A percentile compares a stretch with the other conserved stretches of the same genome.
Conservation (phyloP, 2,888 invertebrate genomes). For the Mesoligia furuncula region DNA sequence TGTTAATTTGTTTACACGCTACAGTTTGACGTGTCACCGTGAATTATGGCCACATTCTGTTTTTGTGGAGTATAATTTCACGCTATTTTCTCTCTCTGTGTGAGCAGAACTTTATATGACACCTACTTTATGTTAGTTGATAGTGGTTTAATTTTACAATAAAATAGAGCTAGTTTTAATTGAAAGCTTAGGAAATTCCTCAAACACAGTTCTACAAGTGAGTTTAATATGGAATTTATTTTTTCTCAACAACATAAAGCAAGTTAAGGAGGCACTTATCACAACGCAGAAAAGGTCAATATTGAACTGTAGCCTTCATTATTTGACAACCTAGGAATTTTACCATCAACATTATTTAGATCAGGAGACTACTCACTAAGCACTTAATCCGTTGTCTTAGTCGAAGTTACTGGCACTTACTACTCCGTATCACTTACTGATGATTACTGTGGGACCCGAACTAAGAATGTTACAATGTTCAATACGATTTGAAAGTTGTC, state of each 20-base stretch:
- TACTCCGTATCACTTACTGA: too few relatives aligned
- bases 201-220: too few relatives aligned
- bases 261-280: not conserved
- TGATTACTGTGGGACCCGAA: too few relatives aligned
- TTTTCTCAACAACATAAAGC: too few relatives aligned
- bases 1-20: constrained; percentile 63
- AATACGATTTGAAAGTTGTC: too few relatives aligned
- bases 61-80: constrained; percentile 58
- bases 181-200: not conserved
- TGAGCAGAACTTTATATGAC: constrained; percentile 35
- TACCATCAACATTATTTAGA: not conserved
- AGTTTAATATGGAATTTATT: not conserved
- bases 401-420: too few relatives aligned
- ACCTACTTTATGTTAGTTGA: constrained; percentile 24
- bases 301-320: not conserved
- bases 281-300: not conserved
- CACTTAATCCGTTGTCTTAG: too few relatives aligned
- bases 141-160: constrained; percentile 24
- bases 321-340: not conserved
- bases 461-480: too few relatives aligned
- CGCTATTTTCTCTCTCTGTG: constrained; percentile 49
- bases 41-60: constrained; percentile 55
- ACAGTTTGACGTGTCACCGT: constrained; percentile 58
- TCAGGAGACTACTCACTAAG: not conserved
- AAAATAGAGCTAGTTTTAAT: not conserved